Conservation (phyloP, 2,113 vertebrate genomes). For the Tonatia bakeri region DNA sequence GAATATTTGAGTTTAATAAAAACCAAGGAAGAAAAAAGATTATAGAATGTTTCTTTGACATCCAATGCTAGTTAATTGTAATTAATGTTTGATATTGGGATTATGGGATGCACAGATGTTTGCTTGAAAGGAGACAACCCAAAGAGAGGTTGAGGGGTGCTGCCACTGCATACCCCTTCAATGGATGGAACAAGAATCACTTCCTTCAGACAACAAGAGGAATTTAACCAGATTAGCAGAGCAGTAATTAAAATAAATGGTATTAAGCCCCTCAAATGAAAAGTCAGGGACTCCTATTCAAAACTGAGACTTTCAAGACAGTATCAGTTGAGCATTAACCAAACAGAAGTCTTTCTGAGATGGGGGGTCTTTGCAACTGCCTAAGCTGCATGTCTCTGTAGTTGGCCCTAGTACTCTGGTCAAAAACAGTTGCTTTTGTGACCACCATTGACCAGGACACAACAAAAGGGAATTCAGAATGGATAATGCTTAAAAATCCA, state of each 20-base stretch:
- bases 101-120: neutral
- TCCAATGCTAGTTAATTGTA: neutral
- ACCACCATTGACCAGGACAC: neutral
- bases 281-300: neutral
- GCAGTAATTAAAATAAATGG: neutral
- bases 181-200: neutral
- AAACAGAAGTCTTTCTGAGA: neutral
- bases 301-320: neutral
- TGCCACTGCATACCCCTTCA: accelerated
- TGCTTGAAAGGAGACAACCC: neutral
- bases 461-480: neutral
- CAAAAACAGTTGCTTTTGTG: neutral
- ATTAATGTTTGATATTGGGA: neutral
- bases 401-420: neutral
- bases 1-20: neutral
- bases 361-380: neutral
- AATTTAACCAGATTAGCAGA: neutral
- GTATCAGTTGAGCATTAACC: neutral
- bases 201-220: neutral
- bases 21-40: neutral
- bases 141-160: neutral
- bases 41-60: neutral
- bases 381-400: neutral
- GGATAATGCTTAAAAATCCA: neutral
- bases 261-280: neutral